Conservation (phyloP, 1,140 invertebrate species). For the Penaeus chinensis region DNA sequence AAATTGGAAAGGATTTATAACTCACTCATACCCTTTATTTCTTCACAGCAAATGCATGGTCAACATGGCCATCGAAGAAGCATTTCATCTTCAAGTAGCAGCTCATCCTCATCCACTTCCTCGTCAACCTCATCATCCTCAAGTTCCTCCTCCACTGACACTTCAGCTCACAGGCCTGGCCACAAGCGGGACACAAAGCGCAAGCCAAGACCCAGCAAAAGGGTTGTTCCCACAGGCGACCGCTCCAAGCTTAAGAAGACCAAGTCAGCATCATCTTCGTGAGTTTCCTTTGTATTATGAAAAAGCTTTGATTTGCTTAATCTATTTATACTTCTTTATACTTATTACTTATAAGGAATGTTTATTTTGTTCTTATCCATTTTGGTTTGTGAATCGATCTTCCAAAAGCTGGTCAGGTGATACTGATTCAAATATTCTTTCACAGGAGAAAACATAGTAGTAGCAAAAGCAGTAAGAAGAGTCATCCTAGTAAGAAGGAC, state of each 20-base stretch:
- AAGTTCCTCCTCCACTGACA: constrained; percentile 40
- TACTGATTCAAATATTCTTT: not conserved
- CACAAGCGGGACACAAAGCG: constrained; percentile 37
- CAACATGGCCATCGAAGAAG: constrained; percentile 38
- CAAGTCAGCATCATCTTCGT: constrained; percentile 42
- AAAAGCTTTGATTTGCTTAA: too few relatives aligned
- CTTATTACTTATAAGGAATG: too few relatives aligned
- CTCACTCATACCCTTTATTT: not conserved
- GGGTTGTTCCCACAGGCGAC: constrained; percentile 20
- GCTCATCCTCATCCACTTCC: constrained; percentile 40
- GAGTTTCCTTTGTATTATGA: not conserved
- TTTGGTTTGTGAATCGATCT: not conserved
- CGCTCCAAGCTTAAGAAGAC: constrained; percentile 39
- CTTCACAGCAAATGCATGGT: constrained; percentile 23
- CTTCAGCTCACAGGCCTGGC: constrained; percentile 39
- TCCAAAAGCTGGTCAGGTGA: too few relatives aligned
- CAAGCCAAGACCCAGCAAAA: constrained; percentile 32
- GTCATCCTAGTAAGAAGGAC: constrained; percentile 31
- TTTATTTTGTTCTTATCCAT: too few relatives aligned
- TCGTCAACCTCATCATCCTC: constrained; percentile 42
- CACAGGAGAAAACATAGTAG: constrained; percentile 38
- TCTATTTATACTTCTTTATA: too few relatives aligned
- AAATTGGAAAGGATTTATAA: too few relatives aligned
- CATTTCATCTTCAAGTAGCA: constrained; percentile 37
- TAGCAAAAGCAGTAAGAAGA: constrained; percentile 31